Percentiles rank a stretch among this genome's conserved stretches.
Conservation (phyloP, 2,113 vertebrate genomes). For the Actenoides hombroni region DNA sequence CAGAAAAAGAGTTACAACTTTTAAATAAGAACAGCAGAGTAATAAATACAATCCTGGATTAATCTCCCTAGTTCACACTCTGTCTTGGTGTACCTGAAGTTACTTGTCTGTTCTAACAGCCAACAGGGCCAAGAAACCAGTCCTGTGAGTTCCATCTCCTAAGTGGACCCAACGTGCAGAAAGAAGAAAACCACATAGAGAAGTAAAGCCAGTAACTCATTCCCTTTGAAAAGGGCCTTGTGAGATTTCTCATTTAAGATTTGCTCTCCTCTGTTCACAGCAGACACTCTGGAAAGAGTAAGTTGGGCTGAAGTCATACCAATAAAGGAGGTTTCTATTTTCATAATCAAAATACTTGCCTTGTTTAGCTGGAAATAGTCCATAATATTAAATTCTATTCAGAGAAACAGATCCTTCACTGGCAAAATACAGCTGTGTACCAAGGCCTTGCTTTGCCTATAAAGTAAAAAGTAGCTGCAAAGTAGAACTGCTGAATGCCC, state of each 20-base stretch:
- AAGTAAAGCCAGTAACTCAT: background rate
- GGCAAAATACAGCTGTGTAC: background rate
- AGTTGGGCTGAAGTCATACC: background rate
- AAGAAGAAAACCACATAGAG: background rate
- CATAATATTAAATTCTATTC: background rate
- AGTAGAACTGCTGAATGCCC: background rate
- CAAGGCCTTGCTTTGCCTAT: background rate
- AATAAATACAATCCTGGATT: background rate
- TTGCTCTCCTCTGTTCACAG: background rate
- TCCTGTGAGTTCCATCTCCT: background rate
- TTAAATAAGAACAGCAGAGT: background rate
- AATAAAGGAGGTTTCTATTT: background rate
- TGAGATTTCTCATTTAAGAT: background rate
- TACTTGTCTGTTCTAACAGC: background rate
- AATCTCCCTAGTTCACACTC: background rate
- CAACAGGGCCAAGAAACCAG: background rate
- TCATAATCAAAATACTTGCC: background rate
- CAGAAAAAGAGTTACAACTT: background rate
- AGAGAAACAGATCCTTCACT: background rate
- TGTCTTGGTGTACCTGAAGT: background rate
- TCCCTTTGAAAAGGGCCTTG: background rate
- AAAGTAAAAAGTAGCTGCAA: background rate
- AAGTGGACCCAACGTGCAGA: background rate
- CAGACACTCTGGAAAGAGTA: background rate
- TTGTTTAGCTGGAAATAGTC: background rate